phyloP scores from a whole-genome alignment of 2,888 invertebrate genomes.

The Harmothoe impar region DNA sequence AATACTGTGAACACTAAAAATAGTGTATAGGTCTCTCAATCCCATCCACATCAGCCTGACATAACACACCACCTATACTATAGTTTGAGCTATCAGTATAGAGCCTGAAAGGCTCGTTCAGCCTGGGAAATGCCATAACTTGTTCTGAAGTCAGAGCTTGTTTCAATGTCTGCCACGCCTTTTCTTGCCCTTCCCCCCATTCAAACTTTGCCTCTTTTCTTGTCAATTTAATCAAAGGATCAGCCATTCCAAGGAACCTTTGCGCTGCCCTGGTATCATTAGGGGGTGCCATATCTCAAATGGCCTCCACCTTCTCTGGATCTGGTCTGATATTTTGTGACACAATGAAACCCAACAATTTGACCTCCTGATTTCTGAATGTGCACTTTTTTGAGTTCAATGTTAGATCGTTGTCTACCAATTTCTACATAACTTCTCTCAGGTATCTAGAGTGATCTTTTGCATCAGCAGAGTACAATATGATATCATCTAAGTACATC shows the following conservation, averaged over 20 bases:
- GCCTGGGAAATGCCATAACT: too few species aligned
- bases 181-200: neutral
- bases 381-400: neutral
- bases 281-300: neutral
- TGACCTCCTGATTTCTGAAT: too few species aligned
- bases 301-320: too few species aligned
- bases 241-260: neutral
- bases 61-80: too few species aligned
- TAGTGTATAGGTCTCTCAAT: neutral
- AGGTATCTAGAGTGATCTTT: neutral
- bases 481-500: neutral
- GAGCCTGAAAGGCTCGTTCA: too few species aligned
- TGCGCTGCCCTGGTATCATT: neutral
- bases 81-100: too few species aligned
- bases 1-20: too few species aligned
- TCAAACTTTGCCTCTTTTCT: neutral
- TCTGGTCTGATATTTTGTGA: neutral
- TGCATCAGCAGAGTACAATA: constrained; percentile 26
- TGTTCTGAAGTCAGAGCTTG: neutral
- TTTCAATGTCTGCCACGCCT: neutral
- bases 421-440: neutral
- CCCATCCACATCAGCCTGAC: too few species aligned
- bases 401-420: neutral
- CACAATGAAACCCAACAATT: neutral
- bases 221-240: neutral